Conservation (phyloP, 2,113 vertebrate genomes). For the Calidris pygmaea region DNA sequence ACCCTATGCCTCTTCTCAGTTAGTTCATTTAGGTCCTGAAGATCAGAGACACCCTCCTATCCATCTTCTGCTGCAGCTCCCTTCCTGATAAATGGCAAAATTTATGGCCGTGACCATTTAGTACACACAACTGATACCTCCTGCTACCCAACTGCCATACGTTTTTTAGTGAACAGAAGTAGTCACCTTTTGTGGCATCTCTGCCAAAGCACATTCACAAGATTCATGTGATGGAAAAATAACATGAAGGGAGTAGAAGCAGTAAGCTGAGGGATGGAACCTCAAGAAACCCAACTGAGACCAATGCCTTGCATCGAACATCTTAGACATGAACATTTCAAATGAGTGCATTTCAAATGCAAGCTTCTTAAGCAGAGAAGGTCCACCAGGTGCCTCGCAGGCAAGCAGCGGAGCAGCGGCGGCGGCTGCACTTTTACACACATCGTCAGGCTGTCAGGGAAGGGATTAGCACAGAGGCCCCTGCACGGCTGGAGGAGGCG, state of each 20-base stretch:
- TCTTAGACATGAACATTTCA: not conserved
- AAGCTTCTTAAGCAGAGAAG: not conserved
- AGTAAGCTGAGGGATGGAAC: not conserved
- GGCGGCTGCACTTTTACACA: not conserved
- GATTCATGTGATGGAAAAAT: not conserved
- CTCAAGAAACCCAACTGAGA: accelerated
- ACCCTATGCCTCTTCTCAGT: not conserved
- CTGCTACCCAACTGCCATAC: too few species aligned
- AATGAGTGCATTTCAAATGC: not conserved
- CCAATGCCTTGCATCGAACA: accelerated
- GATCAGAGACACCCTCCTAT: not conserved
- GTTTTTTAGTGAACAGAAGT: not conserved
- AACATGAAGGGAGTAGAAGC: accelerated
- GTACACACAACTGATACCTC: not conserved
- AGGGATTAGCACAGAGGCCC: not conserved
- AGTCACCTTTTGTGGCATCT: not conserved
- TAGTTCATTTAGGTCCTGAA: not conserved
- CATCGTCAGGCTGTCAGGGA: not conserved
- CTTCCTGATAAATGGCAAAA: not conserved
- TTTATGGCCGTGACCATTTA: not conserved
- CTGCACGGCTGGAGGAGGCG: not conserved
- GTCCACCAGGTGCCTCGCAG: not conserved
- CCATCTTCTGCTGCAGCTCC: not conserved
- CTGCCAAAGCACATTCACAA: not conserved
- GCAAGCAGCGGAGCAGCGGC: not conserved